Base-by-base conservation (phyloP, 2,113 vertebrate genomes). In the Chascanopsetta lugubris region DNA sequence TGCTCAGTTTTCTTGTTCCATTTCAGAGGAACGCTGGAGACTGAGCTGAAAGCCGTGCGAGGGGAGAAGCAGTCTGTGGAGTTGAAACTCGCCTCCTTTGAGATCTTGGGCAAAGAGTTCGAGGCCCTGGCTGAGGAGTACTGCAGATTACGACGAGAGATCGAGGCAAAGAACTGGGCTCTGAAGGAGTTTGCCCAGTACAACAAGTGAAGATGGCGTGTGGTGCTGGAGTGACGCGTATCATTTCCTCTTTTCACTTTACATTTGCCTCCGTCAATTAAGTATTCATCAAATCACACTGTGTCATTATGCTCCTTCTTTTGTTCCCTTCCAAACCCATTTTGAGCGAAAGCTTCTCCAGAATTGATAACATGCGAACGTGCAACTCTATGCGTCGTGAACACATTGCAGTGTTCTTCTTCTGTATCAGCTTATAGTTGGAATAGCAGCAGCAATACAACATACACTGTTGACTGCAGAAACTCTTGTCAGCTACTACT, bases 61-160 rank as follows among this genome's bases (percentile, higher is more conserved):
- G 61, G 12, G 3, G 90, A 93, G 65, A 92, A 91, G 71, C 89
- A 87, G 55, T 79, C 78, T 0, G 47, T 87, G 2, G 85, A 92
- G 60, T 67, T 68, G 0, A 91, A 88, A 3, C 83, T 93, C 54
- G 67, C 86, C 2, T 93, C 93, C 6, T 93, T 93, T 45, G 82
- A 92, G 83, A 90, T 93, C 50, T 80, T 93, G 48, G 93, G 92
- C 9, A 86, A 79, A 61, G 91, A 91, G 9, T 93, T 93, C 26
- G 84, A 92, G 61, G 45, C 69, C 5, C 80, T 93, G 61, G 91
- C 91, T 0, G 82, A 92, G 27, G 89, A 93, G 64, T 93, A 93
- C 62, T 82, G 85, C 53, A 80, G 74, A 32, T 40, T 93, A 15
- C 84, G 63, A 21, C 83, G 77, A 51, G 89, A 93, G 61, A 91